Percentiles rank a stretch among this genome's conserved stretches.
These are phyloP conservation scores for Saccostrea cuccullata DNA, from an alignment of 1,140 invertebrate species.

Conservation along the genomic window DNA sequence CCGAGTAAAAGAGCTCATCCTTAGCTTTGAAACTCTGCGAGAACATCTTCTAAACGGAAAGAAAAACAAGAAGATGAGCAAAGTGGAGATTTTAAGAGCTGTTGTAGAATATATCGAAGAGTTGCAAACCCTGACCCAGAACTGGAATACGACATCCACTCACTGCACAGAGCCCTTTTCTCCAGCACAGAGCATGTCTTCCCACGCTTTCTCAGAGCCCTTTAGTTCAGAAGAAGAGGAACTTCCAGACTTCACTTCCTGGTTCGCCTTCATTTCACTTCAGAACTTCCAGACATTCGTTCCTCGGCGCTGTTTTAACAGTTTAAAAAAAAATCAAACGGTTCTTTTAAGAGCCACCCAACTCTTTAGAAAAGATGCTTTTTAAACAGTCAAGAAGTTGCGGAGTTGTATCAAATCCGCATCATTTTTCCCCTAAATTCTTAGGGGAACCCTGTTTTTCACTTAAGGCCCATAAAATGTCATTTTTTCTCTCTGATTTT, in stretches of 20 bases:
- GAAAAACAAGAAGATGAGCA: conserved; percentile 80
- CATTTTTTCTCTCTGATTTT: not conserved
- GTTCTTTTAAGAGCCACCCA: too few relatives aligned
- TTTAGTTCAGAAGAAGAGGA: too few relatives aligned
- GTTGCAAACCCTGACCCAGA: conserved; percentile 86
- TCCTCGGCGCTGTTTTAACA: too few relatives aligned
- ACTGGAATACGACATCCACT: conserved; percentile 2
- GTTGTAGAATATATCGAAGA: conserved; percentile 95
- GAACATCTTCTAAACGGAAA: conserved; percentile 75
- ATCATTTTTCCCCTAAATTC: too few relatives aligned
- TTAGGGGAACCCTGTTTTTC: not conserved
- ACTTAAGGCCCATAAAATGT: not conserved
- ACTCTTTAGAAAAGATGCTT: not conserved
- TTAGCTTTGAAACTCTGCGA: too few relatives aligned
- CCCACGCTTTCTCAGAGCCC: too few relatives aligned
- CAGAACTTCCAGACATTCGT: too few relatives aligned
- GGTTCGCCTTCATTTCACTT: conserved; percentile 39
- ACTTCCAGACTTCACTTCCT: conserved; percentile 50
- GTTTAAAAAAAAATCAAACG: too few relatives aligned
- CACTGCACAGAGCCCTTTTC: conserved; percentile 44
- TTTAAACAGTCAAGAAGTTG: not conserved
- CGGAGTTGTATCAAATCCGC: too few relatives aligned
- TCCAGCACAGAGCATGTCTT: conserved; percentile 50
- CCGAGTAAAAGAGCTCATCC: too few relatives aligned
- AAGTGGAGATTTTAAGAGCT: conserved; percentile 92